Percentiles rank a stretch among this genome's conserved stretches.
Conservation (phyloP, 2,888 invertebrate species). For the Clusia tigrina region DNA sequence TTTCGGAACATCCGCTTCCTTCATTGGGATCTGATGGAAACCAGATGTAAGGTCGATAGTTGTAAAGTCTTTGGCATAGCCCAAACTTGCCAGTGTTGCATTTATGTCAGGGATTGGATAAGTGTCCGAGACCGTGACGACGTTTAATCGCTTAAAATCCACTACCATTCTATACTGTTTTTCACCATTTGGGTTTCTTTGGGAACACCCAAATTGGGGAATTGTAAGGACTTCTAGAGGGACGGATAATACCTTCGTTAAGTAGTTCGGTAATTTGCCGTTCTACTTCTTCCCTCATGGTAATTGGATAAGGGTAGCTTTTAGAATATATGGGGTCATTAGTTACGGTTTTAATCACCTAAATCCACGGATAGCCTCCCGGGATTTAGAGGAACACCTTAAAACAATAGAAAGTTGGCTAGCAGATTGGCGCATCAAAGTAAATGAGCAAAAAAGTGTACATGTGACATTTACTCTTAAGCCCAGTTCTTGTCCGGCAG, state of each 20-base stretch:
- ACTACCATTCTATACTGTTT: constrained; percentile 37
- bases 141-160: constrained; percentile 37
- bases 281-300: constrained; percentile 52
- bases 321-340: constrained; percentile 48
- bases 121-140: constrained; percentile 35
- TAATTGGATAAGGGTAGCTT: constrained; percentile 54
- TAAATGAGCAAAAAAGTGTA: no score
- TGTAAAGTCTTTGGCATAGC: constrained; percentile 33
- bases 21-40: constrained; percentile 4
- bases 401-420: no score
- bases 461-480: no score
- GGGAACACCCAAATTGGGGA: constrained; percentile 42
- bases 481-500: no score
- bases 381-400: no score
- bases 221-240: constrained; percentile 44
- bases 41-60: constrained; percentile 10
- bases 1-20: not conserved
- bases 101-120: constrained; percentile 38
- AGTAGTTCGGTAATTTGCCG: constrained; percentile 49
- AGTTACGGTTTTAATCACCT: constrained; percentile 39
- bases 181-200: constrained; percentile 36
- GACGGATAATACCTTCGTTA: constrained; percentile 45
- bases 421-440: no score
- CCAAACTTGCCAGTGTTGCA: constrained; percentile 34
- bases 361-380: no score